Evolutionary conservation across 2,888 invertebrate genomes (phyloP).

Genomic region (Galerucella pusilla): DNA sequence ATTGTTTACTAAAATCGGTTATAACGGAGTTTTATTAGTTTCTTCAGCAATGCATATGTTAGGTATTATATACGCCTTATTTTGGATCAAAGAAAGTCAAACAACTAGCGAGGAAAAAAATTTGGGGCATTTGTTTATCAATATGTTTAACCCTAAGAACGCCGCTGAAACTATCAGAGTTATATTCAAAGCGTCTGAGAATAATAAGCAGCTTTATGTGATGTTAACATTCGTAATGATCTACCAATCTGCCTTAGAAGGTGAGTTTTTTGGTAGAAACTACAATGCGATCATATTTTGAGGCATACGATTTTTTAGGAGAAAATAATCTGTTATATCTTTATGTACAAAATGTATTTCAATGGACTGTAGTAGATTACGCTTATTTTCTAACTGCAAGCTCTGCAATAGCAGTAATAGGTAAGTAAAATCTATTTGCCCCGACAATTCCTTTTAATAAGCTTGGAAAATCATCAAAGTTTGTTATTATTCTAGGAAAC

Average conservation of each 20-base stretch:
- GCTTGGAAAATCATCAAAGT: background rate
- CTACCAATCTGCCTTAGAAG: conserved; percentile 52
- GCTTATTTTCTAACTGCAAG: conserved; percentile 70
- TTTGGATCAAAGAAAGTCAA: conserved; percentile 53
- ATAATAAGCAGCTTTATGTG: conserved; percentile 51
- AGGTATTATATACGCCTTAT: conserved; percentile 56
- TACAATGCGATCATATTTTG: no score
- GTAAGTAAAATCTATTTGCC: conserved; percentile 61
- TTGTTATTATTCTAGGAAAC: conserved; percentile 50
- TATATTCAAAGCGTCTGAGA: conserved; percentile 51
- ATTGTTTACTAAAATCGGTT: conserved; percentile 51
- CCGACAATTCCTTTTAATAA: background rate
- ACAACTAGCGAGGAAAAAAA: conserved; percentile 23
- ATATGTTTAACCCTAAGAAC: conserved; percentile 58
- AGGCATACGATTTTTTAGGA: conserved; percentile 63
- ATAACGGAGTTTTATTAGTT: conserved; percentile 55
- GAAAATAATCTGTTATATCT: conserved; percentile 71
- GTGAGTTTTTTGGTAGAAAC: conserved; percentile 41
- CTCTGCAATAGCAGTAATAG: conserved; percentile 68
- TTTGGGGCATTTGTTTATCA: conserved; percentile 49
- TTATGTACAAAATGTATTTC: conserved; percentile 71
- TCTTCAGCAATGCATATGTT: conserved; percentile 51
- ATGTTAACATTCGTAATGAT: conserved; percentile 53
- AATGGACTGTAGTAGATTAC: conserved; percentile 72
- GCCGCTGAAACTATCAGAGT: conserved; percentile 58